Base-by-base conservation (phyloP, 2,797 vertebrate species). In the Muscicapa striata region DNA sequence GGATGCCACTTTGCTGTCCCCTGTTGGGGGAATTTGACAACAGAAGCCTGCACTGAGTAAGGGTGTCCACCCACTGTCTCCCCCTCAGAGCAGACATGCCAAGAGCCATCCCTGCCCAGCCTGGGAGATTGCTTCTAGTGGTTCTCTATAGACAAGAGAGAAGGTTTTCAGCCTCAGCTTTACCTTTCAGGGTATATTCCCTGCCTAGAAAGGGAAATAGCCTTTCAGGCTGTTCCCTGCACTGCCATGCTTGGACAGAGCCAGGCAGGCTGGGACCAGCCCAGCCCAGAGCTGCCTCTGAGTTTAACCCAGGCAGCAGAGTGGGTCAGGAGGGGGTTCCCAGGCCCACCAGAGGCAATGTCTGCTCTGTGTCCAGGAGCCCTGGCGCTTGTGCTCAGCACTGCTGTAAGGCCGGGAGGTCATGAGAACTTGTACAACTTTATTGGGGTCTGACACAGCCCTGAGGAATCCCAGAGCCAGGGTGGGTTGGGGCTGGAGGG, bases 391-490 rank as follows among this genome's bases (percentile, higher is more conserved):
- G 1, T 1, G 0, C 74, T 95, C 52, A 75, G 74, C 63, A 38
- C 49, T 0, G 9, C 90, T 58, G 27, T 11, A 23, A 63, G 78
- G 92, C 88, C 3, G 1, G 61, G 75, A 84, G 92, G 87, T 95
- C 95, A 75, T 87, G 94, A 95, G 93, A 95, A 92, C 68, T 36
- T 52, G 75, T 74, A 64, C 5, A 15, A 45, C 58, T 94, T 94
- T 94, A 95, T 11, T 92, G 79, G 87, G 82, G 82, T 85, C 84
- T 95, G 95, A 93, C 89, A 95, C 72, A 89, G 36, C 62, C 49
- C 75, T 95, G 94, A 97, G 68, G 62, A 92, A 96, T 87, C 84
- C 75, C 96, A 96, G 96, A 95, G 49, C 84, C 12, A 4, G 45
- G 7, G 26, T 10, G 7, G 20, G 55, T 5, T 5, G 3, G 57